Evolutionary conservation across 2,888 invertebrate genomes (phyloP), one percentile per base, ranked within the genome.

Genomic region (Muschampia plurimacula): DNA sequence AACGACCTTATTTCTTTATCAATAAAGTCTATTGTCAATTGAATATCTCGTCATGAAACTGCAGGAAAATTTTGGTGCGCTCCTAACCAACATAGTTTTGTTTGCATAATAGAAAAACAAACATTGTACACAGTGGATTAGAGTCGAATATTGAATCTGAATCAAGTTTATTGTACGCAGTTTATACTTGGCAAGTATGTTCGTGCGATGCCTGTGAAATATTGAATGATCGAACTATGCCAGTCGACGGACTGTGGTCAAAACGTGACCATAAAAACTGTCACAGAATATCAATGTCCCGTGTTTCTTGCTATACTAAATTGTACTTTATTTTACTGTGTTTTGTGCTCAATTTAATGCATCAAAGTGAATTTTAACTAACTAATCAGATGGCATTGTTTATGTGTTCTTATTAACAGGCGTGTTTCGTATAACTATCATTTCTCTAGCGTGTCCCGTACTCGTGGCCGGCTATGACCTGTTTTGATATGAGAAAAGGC

Each of bases 191-290:
- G 81, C 76, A 63, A 72, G 74, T 77, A 70, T 71, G 78, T 80
- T 82, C 84, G 84, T 85, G 86, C 81, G 79, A 79, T 81, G 87
- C 82, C 83, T 86, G 79, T 81, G 81, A 83, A 87, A 83, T 86
- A 83, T 78, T 80, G 82, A 81, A 84, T 84, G 82, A 83, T 81
- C 80, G 77, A 82, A 81, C 76, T 82, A 78, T 79, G 77, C 75
- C 77, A 78, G 63, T 72, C 63, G 76, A 77, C 76, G 77, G 80
- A 77, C 77, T 77, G 77, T 77, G 79, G 81, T 83, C 83, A 81
- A 81, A 82, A 78, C 84, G 84, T 85, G 85, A 81, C 84, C 78
- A 81, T 84, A 86, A 86, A 80, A 83, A 84, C 84, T 81, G 78
- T 81, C 82, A 80, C 81, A 77, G 87, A 87, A 87, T 86, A 86